phyloP scores from a whole-genome alignment of 2,113 vertebrate genomes.

The Anguilla japonica region DNA sequence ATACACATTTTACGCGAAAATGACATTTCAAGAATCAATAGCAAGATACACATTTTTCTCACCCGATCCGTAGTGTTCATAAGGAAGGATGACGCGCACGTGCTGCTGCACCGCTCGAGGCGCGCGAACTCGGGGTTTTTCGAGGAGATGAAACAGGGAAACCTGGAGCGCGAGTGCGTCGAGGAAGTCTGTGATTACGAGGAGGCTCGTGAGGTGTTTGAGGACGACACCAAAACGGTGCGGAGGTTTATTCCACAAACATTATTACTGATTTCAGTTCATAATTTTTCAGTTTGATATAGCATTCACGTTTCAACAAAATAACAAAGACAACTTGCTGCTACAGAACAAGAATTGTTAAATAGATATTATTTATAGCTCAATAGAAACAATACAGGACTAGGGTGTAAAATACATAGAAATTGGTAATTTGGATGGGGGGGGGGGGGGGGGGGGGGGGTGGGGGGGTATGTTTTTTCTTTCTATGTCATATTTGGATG shows the following conservation, averaged over 20 bases:
- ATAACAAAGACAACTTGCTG: no score
- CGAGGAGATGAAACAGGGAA: slow-evolving; percentile 78
- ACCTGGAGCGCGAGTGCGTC: slow-evolving; percentile 85
- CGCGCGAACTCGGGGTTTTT: slow-evolving; percentile 75
- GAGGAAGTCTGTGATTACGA: slow-evolving; percentile 85
- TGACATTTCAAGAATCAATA: no score
- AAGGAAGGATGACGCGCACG: slow-evolving; percentile 38
- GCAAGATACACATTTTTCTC: background rate
- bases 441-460: no score
- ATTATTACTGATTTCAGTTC: background rate
- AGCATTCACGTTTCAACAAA: no score
- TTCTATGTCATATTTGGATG: background rate
- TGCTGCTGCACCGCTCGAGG: slow-evolving; percentile 44
- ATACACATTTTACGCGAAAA: no score
- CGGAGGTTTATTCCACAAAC: background rate
- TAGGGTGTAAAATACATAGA: no score
- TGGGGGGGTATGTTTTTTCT: no score
- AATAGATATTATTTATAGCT: no score
- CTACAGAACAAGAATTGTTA: no score
- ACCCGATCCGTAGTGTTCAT: slow-evolving; percentile 54
- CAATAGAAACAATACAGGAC: no score
- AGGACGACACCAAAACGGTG: slow-evolving; percentile 60
- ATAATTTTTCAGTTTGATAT: background rate
- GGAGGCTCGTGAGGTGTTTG: slow-evolving; percentile 86
- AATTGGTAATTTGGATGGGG: no score